These are phyloP conservation scores for Exaiptasia diaphana DNA, from an alignment of 64 coral and sea anemone genomes.

Conservation along the genomic window DNA sequence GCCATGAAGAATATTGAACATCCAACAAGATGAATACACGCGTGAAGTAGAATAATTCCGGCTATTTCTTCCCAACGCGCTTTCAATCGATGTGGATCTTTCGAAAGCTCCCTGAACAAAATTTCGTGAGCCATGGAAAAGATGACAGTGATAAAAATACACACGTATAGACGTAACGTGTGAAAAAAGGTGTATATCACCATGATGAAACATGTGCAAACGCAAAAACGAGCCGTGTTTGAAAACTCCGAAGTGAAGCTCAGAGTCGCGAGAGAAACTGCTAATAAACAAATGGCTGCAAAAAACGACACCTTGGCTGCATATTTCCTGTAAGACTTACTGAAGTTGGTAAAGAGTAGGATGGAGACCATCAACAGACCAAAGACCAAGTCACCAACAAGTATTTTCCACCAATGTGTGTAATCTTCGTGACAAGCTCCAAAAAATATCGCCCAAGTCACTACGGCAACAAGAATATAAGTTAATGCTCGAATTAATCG, in stretches of 20 bases:
- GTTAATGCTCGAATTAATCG: constrained; percentile 74
- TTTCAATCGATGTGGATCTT: neutral
- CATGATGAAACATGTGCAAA: constrained; percentile 94
- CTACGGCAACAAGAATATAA: constrained; percentile 54
- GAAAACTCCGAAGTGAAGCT: constrained; percentile 63
- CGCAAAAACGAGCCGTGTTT: constrained; percentile 67
- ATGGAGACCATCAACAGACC: constrained; percentile 47
- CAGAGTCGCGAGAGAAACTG: constrained; percentile 65
- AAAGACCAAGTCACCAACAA: constrained; percentile 77
- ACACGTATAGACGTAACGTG: constrained; percentile 78
- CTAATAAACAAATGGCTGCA: constrained; percentile 50
- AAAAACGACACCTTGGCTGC: constrained; percentile 61
- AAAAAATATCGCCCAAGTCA: constrained; percentile 92
- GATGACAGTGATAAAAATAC: constrained; percentile 72
- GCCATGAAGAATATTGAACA: constrained; percentile 99
- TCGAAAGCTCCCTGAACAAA: constrained; percentile 15
- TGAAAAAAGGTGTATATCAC: constrained; percentile 95
- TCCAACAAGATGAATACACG: constrained; percentile 91
- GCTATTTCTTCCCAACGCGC: constrained; percentile 31
- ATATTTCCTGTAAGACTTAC: constrained; percentile 69
- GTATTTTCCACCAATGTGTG: constrained; percentile 40
- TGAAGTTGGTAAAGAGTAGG: constrained; percentile 83
- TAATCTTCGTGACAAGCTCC: constrained; percentile 22
- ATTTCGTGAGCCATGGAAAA: constrained; percentile 92
- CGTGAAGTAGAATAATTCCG: constrained; percentile 68